Evolutionary conservation across 2,113 vertebrate genomes (phyloP).

Genomic region (Equus przewalskii): DNA sequence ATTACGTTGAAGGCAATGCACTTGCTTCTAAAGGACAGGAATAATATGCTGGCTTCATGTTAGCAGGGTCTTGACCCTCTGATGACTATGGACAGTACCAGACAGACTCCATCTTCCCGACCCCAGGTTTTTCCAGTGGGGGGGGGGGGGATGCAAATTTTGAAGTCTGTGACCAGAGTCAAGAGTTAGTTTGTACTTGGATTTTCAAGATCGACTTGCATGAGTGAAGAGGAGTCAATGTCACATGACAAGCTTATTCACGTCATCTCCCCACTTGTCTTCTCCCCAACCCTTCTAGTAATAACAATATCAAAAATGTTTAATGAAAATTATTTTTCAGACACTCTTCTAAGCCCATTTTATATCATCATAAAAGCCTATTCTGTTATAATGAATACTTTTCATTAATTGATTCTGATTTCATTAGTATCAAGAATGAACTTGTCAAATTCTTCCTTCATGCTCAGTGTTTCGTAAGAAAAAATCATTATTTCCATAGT

Average conservation of each 20-base stretch:
- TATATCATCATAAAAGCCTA: slow-evolving; percentile 11
- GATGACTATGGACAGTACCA: not conserved
- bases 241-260: not conserved
- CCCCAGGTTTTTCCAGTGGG: not conserved
- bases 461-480: not conserved
- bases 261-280: not conserved
- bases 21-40: not conserved
- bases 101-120: not conserved
- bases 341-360: slow-evolving; percentile 31
- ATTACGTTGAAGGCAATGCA: not conserved
- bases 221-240: not conserved
- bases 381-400: slow-evolving; percentile 3
- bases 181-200: not conserved
- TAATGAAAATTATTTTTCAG: slow-evolving; percentile 42
- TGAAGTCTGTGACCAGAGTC: not conserved
- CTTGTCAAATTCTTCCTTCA: not conserved
- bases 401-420: slow-evolving; percentile 56
- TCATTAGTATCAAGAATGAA: slow-evolving; percentile 56
- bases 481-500: not conserved
- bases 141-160: not conserved
- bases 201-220: slow-evolving; percentile 8
- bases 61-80: not conserved
- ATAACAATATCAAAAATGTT: slow-evolving; percentile 4
- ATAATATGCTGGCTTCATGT: not conserved
- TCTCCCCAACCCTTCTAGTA: not conserved